Base-by-base conservation (phyloP, 2,797 vertebrate species). In the Malurus splendens region DNA sequence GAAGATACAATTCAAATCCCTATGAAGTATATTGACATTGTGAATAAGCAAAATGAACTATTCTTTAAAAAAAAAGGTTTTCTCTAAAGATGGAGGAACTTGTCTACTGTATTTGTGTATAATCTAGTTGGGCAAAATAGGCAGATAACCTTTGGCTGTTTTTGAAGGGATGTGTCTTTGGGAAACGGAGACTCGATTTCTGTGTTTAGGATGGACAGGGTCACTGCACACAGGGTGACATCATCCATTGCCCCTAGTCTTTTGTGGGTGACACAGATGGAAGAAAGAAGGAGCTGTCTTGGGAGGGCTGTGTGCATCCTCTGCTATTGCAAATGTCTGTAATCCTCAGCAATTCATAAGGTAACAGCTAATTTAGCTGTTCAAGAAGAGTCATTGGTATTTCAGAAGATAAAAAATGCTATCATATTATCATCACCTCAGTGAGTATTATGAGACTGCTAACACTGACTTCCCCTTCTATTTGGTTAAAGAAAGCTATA, bases 401-500 rank as follows among this genome's bases (percentile, higher is more conserved):
- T 92, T 78, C 76, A 66, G 32, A 62, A 32, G 39, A 62, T 68
- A 65, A 85, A 77, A 73, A 90, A 32, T 4, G 4, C 44, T 85
- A 54, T 52, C 9, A 2, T 71, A 32, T 92, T 91, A 80, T 82
- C 47, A n/a, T 70, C 66, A 52, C 51, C 38, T 82, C 33, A 41
- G 12, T 67, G 44, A 71, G 17, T 82, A 50, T 84, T 86, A 67
- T 38, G 61, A 68, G 61, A 45, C 57, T 85, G 75, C 44, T 86
- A 82, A 48, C 38, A 42, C 14, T 61, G 82, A 72, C 47, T 76
- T 91, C 41, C 27, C 12, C 13, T 16, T 68, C 24, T 80, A 4
- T 86, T 92, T 90, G 33, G 57, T 86, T 76, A 86, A 82, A 82
- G 62, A 78, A 89, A 91, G n/a, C 82, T 68, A 18, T 90, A 89